Evolutionary conservation across 2,113 vertebrate species (phyloP).

Genomic region (Antechinus flavipes): DNA sequence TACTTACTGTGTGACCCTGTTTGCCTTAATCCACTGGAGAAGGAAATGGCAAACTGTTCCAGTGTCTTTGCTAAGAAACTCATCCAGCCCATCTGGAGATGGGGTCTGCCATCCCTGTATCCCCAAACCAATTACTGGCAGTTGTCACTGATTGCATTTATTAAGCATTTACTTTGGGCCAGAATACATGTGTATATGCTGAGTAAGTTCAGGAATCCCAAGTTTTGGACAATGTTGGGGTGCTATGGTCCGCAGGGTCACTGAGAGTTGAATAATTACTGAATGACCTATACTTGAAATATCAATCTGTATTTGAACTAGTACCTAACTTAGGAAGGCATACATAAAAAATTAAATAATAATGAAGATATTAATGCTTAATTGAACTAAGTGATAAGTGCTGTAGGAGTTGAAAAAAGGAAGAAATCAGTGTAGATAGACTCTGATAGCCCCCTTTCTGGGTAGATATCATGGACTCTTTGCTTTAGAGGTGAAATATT

Average conservation of each 20-base stretch:
- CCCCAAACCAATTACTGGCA: not conserved
- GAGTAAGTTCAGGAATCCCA: not conserved
- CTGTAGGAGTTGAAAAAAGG: not conserved
- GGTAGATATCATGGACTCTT: not conserved
- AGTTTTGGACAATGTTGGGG: not conserved
- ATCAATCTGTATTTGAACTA: not conserved
- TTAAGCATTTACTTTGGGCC: not conserved
- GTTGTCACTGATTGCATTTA: not conserved
- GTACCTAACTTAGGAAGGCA: not conserved
- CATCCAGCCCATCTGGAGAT: not conserved
- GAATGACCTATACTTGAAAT: not conserved
- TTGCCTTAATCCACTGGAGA: not conserved
- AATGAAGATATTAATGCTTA: not conserved
- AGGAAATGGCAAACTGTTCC: not conserved
- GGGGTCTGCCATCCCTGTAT: not conserved
- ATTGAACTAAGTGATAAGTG: not conserved
- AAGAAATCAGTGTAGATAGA: not conserved
- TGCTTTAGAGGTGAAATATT: not conserved
- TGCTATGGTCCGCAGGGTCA: not conserved
- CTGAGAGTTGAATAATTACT: no score
- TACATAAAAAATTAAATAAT: not conserved
- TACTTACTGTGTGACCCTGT: not conserved
- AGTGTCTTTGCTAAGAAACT: not conserved
- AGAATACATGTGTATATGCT: not conserved
- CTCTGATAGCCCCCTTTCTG: not conserved